These are phyloP conservation scores for Eupithecia centaureata DNA, from an alignment of 2,888 invertebrate species.

Conservation along the genomic window DNA sequence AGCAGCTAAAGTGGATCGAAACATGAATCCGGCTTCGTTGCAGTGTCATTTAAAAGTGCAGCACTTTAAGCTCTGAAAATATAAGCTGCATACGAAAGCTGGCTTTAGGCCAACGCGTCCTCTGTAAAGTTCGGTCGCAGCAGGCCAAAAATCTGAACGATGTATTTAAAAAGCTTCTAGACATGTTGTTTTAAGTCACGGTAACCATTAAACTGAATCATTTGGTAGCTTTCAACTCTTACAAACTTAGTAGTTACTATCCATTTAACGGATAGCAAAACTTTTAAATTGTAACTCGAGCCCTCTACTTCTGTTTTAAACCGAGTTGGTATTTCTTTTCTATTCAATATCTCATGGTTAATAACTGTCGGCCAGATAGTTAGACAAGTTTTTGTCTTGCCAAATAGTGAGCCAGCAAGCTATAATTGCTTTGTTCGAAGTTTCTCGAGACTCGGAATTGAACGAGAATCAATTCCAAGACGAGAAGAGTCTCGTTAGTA, in stretches of 20 bases:
- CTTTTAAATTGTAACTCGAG: not conserved
- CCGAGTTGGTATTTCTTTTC: not conserved
- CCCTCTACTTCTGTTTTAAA: not conserved
- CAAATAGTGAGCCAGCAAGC: not conserved
- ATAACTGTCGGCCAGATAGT: not conserved
- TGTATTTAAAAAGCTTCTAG: constrained; percentile 23
- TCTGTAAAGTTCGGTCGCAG: constrained; percentile 32
- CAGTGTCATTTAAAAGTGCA: constrained; percentile 6
- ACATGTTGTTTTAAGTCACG: constrained; percentile 18
- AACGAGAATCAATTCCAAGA: constrained; percentile 27
- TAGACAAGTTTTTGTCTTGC: not conserved
- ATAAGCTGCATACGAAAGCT: constrained; percentile 30
- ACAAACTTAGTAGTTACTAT: not conserved
- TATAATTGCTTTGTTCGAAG: constrained; percentile 17
- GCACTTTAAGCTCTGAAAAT: constrained; percentile 22
- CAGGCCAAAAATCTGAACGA: constrained; percentile 36
- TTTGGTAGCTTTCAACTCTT: constrained; percentile 7
- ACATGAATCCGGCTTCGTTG: not conserved
- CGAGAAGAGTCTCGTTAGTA: constrained; percentile 38
- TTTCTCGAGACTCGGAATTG: constrained; percentile 16
- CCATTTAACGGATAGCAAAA: not conserved
- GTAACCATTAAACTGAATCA: constrained; percentile 8
- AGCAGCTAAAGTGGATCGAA: not conserved
- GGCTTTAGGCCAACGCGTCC: constrained; percentile 38
- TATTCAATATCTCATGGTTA: not conserved